Evolutionary conservation across 2,888 invertebrate genomes (phyloP).

Genomic region (Urechis unicinctus): DNA sequence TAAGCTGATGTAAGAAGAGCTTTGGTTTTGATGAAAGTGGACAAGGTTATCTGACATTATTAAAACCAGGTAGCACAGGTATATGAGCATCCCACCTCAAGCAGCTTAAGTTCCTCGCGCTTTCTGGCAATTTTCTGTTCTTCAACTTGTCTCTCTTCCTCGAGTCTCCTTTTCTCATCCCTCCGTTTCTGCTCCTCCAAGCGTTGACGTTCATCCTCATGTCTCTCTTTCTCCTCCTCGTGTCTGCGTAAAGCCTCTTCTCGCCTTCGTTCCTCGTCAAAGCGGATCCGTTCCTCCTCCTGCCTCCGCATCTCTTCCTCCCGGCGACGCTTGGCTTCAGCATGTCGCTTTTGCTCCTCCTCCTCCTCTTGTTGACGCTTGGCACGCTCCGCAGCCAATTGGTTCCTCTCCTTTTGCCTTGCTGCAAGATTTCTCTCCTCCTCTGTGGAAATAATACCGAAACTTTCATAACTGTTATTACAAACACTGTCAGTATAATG

Average conservation of each 20-base stretch:
- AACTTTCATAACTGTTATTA: too few species aligned
- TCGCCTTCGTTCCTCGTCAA: neutral
- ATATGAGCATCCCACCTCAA: too few species aligned
- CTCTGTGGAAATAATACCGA: too few species aligned
- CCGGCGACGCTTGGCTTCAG: neutral
- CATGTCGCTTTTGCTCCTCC: neutral
- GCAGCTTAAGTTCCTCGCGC: too few species aligned
- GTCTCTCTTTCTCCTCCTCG: conserved; percentile 1
- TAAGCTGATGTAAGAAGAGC: too few species aligned
- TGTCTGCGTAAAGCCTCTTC: neutral
- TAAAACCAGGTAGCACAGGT: too few species aligned
- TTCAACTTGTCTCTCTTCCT: neutral
- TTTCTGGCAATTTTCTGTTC: too few species aligned
- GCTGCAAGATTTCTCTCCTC: neutral
- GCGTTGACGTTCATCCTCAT: conserved; percentile 1
- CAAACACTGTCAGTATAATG: too few species aligned
- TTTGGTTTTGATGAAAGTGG: too few species aligned
- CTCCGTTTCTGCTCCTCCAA: neutral
- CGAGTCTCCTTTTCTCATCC: neutral
- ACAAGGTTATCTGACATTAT: too few species aligned
- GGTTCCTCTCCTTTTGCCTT: too few species aligned
- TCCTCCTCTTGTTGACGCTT: conserved; percentile 3
- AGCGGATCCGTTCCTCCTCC: conserved; percentile 3
- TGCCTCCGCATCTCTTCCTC: conserved; percentile 1
- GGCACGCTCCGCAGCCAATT: too few species aligned